These are phyloP conservation scores for Mythimna vitellina DNA, from an alignment of 2,888 invertebrate genomes.

Conservation along the genomic window DNA sequence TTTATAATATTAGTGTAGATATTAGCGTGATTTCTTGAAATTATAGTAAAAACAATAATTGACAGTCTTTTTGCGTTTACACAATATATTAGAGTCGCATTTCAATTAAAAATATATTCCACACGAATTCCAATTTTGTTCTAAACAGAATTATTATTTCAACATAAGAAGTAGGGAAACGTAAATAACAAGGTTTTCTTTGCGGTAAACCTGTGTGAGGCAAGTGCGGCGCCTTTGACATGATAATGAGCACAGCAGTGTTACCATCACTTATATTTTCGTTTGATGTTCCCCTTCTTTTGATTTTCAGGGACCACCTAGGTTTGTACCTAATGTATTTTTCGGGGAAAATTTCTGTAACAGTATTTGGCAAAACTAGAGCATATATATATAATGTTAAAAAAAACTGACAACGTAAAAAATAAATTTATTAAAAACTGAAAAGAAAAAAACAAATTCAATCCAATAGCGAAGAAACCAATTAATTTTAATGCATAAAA, in stretches of 20 bases:
- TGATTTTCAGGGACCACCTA: not conserved
- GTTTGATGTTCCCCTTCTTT: constrained; percentile 28
- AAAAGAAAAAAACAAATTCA: no score
- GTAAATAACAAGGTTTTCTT: constrained; percentile 34
- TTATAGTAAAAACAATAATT: no score
- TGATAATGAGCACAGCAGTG: constrained; percentile 54
- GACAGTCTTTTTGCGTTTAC: no score
- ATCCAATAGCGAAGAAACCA: no score
- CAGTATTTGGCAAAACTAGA: not conserved
- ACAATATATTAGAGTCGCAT: no score
- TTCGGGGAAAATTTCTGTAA: not conserved
- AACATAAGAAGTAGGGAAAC: constrained; percentile 17
- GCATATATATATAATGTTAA: no score
- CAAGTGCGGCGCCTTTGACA: constrained; percentile 52
- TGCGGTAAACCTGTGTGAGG: constrained; percentile 28
- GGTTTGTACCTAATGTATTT: not conserved
- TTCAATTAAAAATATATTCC: not conserved
- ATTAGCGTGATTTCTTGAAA: no score
- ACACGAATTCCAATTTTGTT: constrained; percentile 5
- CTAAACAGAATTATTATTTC: constrained; percentile 34
- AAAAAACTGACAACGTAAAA: no score
- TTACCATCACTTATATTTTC: constrained; percentile 13
- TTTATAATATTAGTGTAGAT: no score
- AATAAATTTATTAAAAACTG: no score
- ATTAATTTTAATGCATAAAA: no score